Evolutionary conservation across 2,888 invertebrate genomes (phyloP).

Genomic region (Agrochola lychnidis): DNA sequence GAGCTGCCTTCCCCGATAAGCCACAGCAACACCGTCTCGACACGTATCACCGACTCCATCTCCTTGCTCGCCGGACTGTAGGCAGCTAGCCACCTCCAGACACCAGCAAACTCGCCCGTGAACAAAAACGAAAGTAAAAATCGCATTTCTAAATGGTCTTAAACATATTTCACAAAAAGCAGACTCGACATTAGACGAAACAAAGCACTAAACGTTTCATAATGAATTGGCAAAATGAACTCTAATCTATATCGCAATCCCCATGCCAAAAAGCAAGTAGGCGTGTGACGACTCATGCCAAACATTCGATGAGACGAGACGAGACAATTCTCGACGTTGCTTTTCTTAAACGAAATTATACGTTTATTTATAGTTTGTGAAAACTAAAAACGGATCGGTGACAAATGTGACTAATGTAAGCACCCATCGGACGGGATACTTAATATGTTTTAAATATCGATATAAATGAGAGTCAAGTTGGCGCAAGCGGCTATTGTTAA

Average conservation of each 20-base stretch:
- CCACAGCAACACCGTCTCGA: conserved; percentile 30
- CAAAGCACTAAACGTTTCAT: conserved; percentile 68
- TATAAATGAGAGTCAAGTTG: conserved; percentile 64
- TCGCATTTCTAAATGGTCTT: conserved; percentile 29
- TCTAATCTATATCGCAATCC: conserved; percentile 72
- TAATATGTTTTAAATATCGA: conserved; percentile 60
- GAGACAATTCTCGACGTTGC: conserved; percentile 73
- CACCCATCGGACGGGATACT: conserved; percentile 50
- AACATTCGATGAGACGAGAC: conserved; percentile 77
- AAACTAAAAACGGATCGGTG: conserved; percentile 69
- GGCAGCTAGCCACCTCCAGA: conserved; percentile 14
- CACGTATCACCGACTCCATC: conserved; percentile 12
- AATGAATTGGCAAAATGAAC: conserved; percentile 75
- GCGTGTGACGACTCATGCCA: conserved; percentile 81
- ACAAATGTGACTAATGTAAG: conserved; percentile 60
- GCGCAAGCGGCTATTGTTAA: conserved; percentile 68
- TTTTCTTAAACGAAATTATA: conserved; percentile 69
- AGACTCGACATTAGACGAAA: conserved; percentile 48
- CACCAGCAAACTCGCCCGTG: conserved; percentile 3
- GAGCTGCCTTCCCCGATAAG: conserved; percentile 59
- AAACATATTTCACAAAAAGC: conserved; percentile 40
- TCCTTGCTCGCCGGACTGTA: conserved; percentile 6
- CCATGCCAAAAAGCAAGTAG: conserved; percentile 79
- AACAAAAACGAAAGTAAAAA: conserved; percentile 51
- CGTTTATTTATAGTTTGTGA: conserved; percentile 64